phyloP scores from a whole-genome alignment of 1,140 invertebrate genomes.

The Myzus persicae region DNA sequence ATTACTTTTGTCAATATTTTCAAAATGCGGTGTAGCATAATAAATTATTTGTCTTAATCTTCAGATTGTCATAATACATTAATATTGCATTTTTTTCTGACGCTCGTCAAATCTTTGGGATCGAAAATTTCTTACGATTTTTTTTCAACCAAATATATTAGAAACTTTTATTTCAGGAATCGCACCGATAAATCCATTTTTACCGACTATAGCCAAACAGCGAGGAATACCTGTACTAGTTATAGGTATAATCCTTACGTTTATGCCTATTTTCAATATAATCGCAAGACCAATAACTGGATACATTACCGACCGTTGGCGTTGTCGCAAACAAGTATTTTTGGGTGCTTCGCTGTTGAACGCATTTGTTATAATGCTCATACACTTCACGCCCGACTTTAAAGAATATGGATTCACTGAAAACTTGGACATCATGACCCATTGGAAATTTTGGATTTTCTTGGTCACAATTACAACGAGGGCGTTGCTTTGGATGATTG shows the following conservation, averaged over 20 bases:
- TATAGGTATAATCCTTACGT: background rate
- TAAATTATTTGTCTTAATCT: no score
- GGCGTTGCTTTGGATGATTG: background rate
- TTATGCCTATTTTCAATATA: conserved; percentile 3
- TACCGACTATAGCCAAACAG: background rate
- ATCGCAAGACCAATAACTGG: background rate
- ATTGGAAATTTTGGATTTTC: background rate
- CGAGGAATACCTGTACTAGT: background rate
- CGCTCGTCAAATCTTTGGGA: background rate
- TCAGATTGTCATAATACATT: no score
- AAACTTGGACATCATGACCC: background rate
- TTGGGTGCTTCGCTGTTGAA: background rate
- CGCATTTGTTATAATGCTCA: background rate
- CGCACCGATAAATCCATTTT: background rate
- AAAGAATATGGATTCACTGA: background rate
- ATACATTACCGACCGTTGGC: background rate
- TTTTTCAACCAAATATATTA: background rate
- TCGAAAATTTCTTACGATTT: background rate
- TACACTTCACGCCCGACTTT: background rate
- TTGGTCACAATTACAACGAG: background rate
- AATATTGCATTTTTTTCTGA: background rate
- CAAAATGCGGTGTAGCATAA: no score
- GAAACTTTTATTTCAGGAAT: background rate
- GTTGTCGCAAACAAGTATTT: background rate
- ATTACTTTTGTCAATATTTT: no score